Evolutionary conservation across 1,140 invertebrate genomes (phyloP), one percentile per base, ranked within the genome.

Genomic region (Tetramorium simillimum): DNA sequence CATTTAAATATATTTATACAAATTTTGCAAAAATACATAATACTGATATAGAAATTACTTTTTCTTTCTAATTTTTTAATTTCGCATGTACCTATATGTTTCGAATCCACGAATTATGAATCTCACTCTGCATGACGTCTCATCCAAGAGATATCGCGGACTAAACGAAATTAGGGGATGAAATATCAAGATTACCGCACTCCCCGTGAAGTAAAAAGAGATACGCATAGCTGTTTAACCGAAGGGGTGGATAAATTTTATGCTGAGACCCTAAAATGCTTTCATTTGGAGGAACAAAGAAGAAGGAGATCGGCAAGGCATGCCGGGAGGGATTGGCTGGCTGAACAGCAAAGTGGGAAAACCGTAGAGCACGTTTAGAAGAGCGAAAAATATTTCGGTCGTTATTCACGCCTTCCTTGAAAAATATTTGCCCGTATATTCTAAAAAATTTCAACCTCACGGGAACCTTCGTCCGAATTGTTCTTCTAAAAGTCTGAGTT

Each of bases 181-280:
- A 73, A 81, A 87, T 70, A 43, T 73, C 67, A 58, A 67, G 87
- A 63, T 72, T 69, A 80, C 46, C 60, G 49, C 43, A 67, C 76
- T 63, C 86, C 81, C 56, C 87, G 69, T 86, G 87, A 92, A 91
- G 90, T 90, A 92, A 91, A 90, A 89, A 93, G 88, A 92, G 89
- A 92, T 92, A 91, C 93, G 92, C 89, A 89, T 93, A 87, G 89
- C 90, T 94, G 93, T 93, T 94, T 94, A 95, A 94, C 91, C 92
- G 92, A 93, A 92, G 92, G 93, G 94, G 86, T 92, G 93, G 91
- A 93, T 93, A 92, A 93, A 92, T 93, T 93, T 94, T 92, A 92
- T 94, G 93, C 92, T 92, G 92, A 94, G 93, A 90, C 93, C 92
- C 92, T 93, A 92, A 92, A 93, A 93, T 92, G 91, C 92, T 93